These are phyloP conservation scores for Alaudala cheleensis DNA, from an alignment of 2,113 vertebrate species.

Conservation along the genomic window DNA sequence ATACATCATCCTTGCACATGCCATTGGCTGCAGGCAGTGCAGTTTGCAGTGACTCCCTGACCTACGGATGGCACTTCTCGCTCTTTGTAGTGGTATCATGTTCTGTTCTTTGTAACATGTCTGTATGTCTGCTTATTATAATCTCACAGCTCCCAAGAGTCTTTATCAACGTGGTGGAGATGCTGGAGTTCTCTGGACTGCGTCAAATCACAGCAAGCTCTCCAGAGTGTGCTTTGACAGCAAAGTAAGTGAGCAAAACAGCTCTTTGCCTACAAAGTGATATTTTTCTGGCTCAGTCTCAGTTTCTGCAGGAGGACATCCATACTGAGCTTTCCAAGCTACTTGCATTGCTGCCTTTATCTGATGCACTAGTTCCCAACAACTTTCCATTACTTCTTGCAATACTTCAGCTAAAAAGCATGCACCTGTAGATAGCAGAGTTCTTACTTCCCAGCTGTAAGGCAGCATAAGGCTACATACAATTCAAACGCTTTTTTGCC, in stretches of 20 bases:
- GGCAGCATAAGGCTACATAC: not conserved
- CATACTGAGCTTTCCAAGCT: not conserved
- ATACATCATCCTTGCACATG: not conserved
- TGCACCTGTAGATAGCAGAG: not conserved
- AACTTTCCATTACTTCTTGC: not conserved
- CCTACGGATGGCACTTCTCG: not conserved
- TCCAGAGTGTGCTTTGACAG: constrained; percentile 66
- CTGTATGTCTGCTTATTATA: constrained; percentile 21
- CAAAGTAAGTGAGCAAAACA: constrained; percentile 71
- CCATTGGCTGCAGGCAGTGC: not conserved
- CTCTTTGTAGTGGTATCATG: constrained; percentile 30
- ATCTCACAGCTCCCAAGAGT: constrained; percentile 83
- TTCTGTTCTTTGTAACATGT: constrained; percentile 18
- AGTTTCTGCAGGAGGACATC: not conserved
- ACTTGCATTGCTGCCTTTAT: not conserved
- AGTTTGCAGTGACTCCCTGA: not conserved
- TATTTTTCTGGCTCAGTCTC: not conserved
- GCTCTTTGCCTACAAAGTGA: not conserved
- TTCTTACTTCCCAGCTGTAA: not conserved
- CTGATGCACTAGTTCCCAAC: not conserved
- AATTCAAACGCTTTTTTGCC: not conserved
- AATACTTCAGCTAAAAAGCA: not conserved
- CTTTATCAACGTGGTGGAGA: constrained; percentile 84
- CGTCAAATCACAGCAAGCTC: constrained; percentile 73
- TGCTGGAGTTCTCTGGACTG: constrained; percentile 82